These are phyloP conservation scores for Taurulus bubalis DNA, from an alignment of 2,113 vertebrate genomes.

Conservation along the genomic window DNA sequence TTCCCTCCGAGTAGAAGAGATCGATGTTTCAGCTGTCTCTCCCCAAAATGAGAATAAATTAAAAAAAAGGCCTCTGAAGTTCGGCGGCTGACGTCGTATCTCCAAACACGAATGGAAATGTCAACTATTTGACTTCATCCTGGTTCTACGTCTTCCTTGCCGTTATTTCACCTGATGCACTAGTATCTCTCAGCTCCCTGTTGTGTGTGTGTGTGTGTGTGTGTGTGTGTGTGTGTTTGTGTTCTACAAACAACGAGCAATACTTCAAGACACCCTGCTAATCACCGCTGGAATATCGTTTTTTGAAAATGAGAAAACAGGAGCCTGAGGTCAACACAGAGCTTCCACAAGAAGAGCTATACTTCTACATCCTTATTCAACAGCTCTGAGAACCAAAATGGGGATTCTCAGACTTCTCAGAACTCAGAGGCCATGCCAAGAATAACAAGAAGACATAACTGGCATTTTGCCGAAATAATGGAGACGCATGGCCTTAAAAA, in stretches of 20 bases:
- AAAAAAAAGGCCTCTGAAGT: not conserved
- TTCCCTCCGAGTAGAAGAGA: not conserved
- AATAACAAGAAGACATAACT: not conserved
- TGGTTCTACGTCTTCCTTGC: not conserved
- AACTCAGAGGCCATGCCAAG: not conserved
- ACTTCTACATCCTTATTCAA: not conserved
- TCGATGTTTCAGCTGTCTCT: not conserved
- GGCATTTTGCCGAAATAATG: slow-evolving; percentile 16
- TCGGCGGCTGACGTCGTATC: too few species aligned
- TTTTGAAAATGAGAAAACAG: slow-evolving; percentile 40
- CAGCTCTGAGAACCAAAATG: not conserved
- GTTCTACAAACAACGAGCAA: not conserved
- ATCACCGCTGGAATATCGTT: slow-evolving; percentile 37
- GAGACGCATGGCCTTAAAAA: not conserved
- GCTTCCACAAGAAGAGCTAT: not conserved
- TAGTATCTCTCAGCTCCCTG: not conserved
- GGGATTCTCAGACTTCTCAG: not conserved
- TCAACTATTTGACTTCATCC: not conserved
- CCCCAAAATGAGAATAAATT: not conserved
- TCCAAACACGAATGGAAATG: not conserved
- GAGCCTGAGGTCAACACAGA: slow-evolving; percentile 17
- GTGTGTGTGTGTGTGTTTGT: not conserved
- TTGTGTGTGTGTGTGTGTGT: slow-evolving; percentile 1
- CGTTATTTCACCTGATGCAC: slow-evolving; percentile 11
- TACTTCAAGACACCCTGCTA: slow-evolving; percentile 18